Evolutionary conservation across 2,888 invertebrate genomes (phyloP).

Genomic region (Acrocyrtus sp.): DNA sequence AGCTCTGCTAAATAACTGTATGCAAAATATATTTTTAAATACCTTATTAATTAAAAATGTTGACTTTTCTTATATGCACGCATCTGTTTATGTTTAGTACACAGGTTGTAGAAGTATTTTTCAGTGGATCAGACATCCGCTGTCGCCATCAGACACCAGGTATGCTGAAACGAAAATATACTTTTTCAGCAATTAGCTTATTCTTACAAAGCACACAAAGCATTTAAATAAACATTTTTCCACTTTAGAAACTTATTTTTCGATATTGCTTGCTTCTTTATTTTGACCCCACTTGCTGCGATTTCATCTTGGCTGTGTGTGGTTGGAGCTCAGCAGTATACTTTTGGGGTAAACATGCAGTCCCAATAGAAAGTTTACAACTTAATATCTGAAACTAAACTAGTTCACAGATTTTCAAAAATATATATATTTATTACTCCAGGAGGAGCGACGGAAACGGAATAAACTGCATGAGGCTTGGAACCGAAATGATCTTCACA

Average conservation of each 20-base stretch:
- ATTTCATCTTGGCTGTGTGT: constrained; percentile 66
- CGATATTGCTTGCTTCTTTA: constrained; percentile 66
- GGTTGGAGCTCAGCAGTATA: constrained; percentile 64
- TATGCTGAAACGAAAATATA: not conserved
- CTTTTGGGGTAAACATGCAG: constrained; percentile 20
- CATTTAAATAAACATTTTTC: not conserved
- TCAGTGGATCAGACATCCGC: constrained; percentile 59
- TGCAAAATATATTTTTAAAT: not conserved
- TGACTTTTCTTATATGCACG: not conserved
- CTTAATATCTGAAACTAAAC: not conserved
- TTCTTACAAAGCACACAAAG: too few relatives aligned
- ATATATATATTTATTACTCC: not conserved
- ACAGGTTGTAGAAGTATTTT: constrained; percentile 52
- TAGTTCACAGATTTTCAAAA: not conserved
- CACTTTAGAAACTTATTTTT: constrained; percentile 65
- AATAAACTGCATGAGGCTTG: too few relatives aligned
- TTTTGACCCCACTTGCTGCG: constrained; percentile 67
- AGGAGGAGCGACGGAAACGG: constrained; percentile 25
- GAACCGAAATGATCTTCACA: not conserved
- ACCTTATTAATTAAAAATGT: not conserved
- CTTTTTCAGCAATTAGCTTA: too few relatives aligned
- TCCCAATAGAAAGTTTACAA: too few relatives aligned
- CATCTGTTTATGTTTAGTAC: constrained; percentile 41
- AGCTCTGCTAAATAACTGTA: too few relatives aligned
- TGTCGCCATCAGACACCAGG: constrained; percentile 56